A percentile compares a stretch with the other conserved stretches of the same genome.
Evolutionary conservation across 2,113 vertebrate species (phyloP).

Genomic region (Heptranchias perlo): DNA sequence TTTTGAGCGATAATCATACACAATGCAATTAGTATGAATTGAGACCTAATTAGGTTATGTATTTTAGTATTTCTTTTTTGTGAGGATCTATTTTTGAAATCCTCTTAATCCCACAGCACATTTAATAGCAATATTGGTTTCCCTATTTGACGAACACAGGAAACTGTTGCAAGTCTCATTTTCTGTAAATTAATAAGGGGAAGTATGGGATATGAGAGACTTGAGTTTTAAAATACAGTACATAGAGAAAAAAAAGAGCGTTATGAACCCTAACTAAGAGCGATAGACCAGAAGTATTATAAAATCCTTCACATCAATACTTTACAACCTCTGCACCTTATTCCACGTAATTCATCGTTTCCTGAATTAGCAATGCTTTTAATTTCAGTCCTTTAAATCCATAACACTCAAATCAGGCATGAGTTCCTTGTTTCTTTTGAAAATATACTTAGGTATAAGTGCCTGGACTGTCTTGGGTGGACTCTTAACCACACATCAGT

Average conservation of each 20-base stretch:
- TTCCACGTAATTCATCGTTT: neutral
- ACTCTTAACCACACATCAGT: neutral
- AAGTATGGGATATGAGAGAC: neutral
- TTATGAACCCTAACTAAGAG: neutral
- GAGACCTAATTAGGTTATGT: slow-evolving; percentile 34
- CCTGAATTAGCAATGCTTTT: too few relatives aligned
- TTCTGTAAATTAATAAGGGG: neutral
- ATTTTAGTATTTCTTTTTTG: slow-evolving; percentile 9
- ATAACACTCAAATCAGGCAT: neutral
- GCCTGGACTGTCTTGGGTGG: neutral
- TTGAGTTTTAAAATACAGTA: neutral
- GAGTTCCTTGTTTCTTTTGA: neutral
- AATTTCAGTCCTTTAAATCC: neutral
- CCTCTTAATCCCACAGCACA: neutral
- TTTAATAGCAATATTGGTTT: neutral
- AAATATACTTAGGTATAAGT: neutral
- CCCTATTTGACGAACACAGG: neutral
- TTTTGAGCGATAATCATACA: neutral
- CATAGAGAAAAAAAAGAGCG: neutral
- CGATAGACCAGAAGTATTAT: neutral
- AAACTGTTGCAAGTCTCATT: neutral
- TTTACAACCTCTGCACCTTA: neutral
- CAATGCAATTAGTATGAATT: slow-evolving; percentile 30
- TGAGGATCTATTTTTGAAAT: slow-evolving; percentile 26
- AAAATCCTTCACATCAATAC: neutral